These are phyloP conservation scores for Amblyopsis rosae DNA, from an alignment of 2,113 vertebrate species.

Conservation along the genomic window DNA sequence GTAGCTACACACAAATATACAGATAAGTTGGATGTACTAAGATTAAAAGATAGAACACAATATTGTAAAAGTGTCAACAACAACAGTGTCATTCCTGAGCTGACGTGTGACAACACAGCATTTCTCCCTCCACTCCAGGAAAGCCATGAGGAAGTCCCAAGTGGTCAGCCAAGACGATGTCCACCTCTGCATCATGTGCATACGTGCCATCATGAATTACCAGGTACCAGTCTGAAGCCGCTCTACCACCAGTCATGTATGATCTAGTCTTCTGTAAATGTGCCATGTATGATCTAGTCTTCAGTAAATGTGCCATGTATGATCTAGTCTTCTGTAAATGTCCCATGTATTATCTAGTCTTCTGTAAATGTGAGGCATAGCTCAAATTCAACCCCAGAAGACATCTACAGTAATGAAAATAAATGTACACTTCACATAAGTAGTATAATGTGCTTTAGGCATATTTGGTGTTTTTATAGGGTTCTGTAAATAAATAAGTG, in stretches of 20 bases:
- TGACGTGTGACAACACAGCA: neutral
- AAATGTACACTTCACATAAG: no score
- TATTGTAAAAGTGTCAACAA: neutral
- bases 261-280: no score
- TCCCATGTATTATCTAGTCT: no score
- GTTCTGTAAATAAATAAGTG: no score
- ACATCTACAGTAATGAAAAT: no score
- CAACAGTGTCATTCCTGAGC: neutral
- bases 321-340: no score
- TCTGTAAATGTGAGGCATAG: no score
- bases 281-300: no score
- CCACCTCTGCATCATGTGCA: slow-evolving; percentile 96
- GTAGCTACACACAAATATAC: neutral
- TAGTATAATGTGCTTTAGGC: no score
- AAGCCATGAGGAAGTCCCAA: slow-evolving; percentile 80
- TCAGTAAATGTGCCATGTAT: no score
- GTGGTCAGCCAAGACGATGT: slow-evolving; percentile 86
- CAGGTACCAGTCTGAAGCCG: slow-evolving; percentile 76
- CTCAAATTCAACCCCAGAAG: no score
- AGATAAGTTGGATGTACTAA: neutral
- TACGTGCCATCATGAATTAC: slow-evolving; percentile 98
- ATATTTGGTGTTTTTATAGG: no score
- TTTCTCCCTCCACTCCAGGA: slow-evolving; percentile 80
- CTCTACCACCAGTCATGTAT: neutral
- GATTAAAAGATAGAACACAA: neutral